These are phyloP conservation scores for Lasioglossum morio DNA, from an alignment of 2,888 invertebrate species.

Conservation along the genomic window DNA sequence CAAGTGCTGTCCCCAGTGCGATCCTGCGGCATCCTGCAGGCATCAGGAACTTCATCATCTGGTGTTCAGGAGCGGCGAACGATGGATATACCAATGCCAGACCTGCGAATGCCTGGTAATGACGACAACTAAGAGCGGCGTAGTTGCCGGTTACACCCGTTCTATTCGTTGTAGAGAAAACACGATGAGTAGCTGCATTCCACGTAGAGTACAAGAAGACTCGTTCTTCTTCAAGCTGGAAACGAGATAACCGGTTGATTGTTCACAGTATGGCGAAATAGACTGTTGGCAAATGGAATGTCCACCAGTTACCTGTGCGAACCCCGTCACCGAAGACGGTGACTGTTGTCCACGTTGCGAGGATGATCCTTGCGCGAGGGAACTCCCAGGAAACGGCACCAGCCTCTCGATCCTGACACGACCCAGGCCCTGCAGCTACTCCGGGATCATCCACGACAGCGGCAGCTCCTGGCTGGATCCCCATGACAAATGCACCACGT, in stretches of 20 bases:
- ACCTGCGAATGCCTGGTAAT: conserved; percentile 95
- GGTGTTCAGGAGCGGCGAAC: conserved; percentile 92
- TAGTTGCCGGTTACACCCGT: not conserved
- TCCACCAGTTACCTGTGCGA: conserved; percentile 89
- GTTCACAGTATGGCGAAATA: conserved; percentile 91
- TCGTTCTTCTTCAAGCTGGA: not conserved
- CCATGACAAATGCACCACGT: conserved; percentile 89
- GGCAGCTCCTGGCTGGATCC: conserved; percentile 87
- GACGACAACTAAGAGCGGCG: not conserved
- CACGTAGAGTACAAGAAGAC: not conserved
- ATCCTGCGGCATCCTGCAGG: conserved; percentile 89
- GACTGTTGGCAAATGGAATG: conserved; percentile 96
- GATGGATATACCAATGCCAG: conserved; percentile 96
- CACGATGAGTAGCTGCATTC: not conserved
- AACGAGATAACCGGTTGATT: not conserved
- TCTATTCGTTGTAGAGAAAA: not conserved
- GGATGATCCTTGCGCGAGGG: conserved; percentile 87
- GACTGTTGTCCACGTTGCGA: conserved; percentile 91
- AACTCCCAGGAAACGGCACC: conserved; percentile 79
- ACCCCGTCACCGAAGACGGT: conserved; percentile 87
- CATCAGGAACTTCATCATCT: conserved; percentile 93
- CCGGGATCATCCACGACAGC: conserved; percentile 87
- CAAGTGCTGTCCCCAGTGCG: conserved; percentile 93
- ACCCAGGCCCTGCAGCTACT: conserved; percentile 87
- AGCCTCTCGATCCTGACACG: conserved; percentile 79